Conservation (phyloP, 2,113 vertebrate genomes). For the Dinomys branickii region DNA sequence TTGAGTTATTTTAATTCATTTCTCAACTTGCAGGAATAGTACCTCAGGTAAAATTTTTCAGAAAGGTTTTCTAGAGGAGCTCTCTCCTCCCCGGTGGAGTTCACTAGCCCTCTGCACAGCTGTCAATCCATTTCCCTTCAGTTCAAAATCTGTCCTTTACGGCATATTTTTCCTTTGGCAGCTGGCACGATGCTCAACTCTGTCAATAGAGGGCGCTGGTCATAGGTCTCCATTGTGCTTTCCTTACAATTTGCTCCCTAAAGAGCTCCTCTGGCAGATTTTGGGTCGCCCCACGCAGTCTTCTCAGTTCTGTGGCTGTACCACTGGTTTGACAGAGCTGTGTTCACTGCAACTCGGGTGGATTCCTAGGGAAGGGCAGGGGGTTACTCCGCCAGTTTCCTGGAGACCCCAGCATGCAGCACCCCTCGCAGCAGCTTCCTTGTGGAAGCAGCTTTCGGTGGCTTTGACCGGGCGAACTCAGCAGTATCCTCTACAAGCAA, state of each 20-base stretch:
- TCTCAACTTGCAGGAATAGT: not conserved
- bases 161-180: not conserved
- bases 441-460: no score
- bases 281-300: not conserved
- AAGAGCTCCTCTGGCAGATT: not conserved
- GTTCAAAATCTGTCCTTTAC: not conserved
- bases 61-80: not conserved
- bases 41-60: not conserved
- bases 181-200: not conserved
- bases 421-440: not conserved
- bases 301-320: not conserved
- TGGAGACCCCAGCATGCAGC: not conserved
- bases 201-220: not conserved
- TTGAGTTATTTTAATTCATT: not conserved
- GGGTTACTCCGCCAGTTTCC: not conserved
- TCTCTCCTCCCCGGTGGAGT: no score
- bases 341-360: not conserved
- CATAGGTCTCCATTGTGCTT: not conserved
- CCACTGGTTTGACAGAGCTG: not conserved
- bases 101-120: not conserved
- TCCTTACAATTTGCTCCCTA: not conserved
- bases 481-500: not conserved
- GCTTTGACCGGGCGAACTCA: not conserved
- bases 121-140: not conserved
- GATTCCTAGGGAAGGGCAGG: not conserved